A percentile compares a stretch with the other conserved stretches of the same genome.
phyloP scores from a whole-genome alignment of 2,888 invertebrate genomes.

The Hoplodrina blanda region DNA sequence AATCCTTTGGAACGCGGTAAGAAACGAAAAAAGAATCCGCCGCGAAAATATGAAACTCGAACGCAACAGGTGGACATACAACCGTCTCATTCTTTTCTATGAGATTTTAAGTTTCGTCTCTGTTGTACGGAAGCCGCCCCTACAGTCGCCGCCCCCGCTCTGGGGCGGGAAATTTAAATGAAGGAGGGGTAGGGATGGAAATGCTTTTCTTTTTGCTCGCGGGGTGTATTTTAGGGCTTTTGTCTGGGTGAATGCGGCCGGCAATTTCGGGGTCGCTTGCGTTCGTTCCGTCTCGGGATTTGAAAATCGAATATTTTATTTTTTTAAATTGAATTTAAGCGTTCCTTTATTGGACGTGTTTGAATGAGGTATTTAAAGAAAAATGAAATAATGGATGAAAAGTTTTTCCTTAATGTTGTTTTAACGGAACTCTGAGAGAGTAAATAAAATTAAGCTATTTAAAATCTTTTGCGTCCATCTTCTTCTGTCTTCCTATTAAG shows the following conservation, averaged over 20 bases:
- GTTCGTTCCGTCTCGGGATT: slow-evolving; percentile 83
- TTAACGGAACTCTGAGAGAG: slow-evolving; percentile 15
- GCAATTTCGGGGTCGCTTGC: slow-evolving; percentile 90
- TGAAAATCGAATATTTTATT: slow-evolving; percentile 80
- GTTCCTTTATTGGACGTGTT: slow-evolving; percentile 52
- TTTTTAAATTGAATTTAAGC: slow-evolving; percentile 59
- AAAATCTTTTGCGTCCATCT: slow-evolving; percentile 36
- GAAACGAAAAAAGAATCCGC: slow-evolving; percentile 86
- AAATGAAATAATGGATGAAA: slow-evolving; percentile 43
- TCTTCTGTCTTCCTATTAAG: slow-evolving; percentile 48
- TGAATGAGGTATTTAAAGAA: slow-evolving; percentile 51
- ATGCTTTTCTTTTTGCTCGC: slow-evolving; percentile 90
- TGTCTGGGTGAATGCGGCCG: slow-evolving; percentile 90
- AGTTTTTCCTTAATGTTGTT: slow-evolving; percentile 32
- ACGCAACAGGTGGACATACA: slow-evolving; percentile 89
- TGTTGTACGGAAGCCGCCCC: slow-evolving; percentile 89
- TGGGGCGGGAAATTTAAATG: slow-evolving; percentile 89
- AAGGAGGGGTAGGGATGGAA: slow-evolving; percentile 88
- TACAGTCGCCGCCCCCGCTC: slow-evolving; percentile 87
- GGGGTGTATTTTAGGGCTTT: slow-evolving; percentile 89
- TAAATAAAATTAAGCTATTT: slow-evolving; percentile 30
- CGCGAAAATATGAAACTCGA: slow-evolving; percentile 86
- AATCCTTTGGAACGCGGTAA: slow-evolving; percentile 84
- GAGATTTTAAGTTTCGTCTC: slow-evolving; percentile 85
- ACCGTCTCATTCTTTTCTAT: slow-evolving; percentile 90